Evolutionary conservation across 2,113 vertebrate species (phyloP).

Genomic region (Lampris incognitus): DNA sequence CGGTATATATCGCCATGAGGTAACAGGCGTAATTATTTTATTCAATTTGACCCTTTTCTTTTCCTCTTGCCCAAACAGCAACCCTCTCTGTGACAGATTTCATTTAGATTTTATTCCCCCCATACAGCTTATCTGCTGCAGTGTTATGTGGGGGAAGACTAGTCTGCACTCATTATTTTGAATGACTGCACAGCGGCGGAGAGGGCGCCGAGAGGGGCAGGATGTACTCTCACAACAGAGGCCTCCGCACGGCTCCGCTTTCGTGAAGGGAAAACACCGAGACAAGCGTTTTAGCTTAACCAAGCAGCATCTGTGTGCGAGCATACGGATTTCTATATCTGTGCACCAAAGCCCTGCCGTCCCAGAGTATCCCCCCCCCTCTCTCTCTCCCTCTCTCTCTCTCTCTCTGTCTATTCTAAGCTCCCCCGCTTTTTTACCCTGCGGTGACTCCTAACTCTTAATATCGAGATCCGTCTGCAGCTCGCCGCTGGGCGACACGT

Average conservation of each 20-base stretch:
- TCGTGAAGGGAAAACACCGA: slow-evolving; percentile 48
- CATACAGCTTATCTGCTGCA: slow-evolving; percentile 28
- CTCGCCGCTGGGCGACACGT: slow-evolving; percentile 46
- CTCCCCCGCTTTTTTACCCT: slow-evolving; percentile 45
- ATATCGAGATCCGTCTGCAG: slow-evolving; percentile 36
- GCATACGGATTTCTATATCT: slow-evolving; percentile 46
- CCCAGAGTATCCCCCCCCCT: slow-evolving; percentile 19
- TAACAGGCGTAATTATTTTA: slow-evolving; percentile 56
- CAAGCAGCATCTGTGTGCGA: slow-evolving; percentile 43
- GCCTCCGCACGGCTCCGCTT: slow-evolving; percentile 48
- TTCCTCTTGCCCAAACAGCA: slow-evolving; percentile 30
- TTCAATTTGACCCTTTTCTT: slow-evolving; percentile 47
- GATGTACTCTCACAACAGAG: slow-evolving; percentile 55
- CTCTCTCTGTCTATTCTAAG: slow-evolving; percentile 34
- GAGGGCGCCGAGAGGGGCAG: slow-evolving; percentile 54
- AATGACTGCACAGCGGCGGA: slow-evolving; percentile 67
- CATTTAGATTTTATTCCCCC: slow-evolving; percentile 13
- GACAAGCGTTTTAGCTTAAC: slow-evolving; percentile 53
- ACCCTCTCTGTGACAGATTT: slow-evolving; percentile 21
- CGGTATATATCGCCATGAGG: slow-evolving; percentile 48
- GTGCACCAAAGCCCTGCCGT: slow-evolving; percentile 45
- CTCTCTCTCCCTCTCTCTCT: too few species aligned
- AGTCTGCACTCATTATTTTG: slow-evolving; percentile 61
- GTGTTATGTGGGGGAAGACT: slow-evolving; percentile 48
- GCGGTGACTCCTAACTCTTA: slow-evolving; percentile 38